Evolutionary conservation across 2,797 vertebrate genomes (phyloP).

Genomic region (Amblyraja radiata): DNA sequence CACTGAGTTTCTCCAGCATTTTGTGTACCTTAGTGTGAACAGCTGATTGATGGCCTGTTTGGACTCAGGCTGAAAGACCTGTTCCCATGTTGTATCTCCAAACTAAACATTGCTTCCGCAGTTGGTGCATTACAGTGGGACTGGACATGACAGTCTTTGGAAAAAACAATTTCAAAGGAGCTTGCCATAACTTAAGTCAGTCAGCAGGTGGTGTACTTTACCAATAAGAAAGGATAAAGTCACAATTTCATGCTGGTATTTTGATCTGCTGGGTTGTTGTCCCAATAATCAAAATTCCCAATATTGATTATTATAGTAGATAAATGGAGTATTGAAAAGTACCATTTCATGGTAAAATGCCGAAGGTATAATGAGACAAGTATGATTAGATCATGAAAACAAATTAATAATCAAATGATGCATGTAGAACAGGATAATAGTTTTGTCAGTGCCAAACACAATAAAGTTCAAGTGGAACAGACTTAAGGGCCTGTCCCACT

Average conservation of each 20-base stretch:
- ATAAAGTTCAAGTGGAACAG: not conserved
- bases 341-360: not conserved
- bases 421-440: not conserved
- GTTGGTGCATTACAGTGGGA: too few species aligned
- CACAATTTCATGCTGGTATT: constrained; percentile 43
- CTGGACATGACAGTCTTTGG: not conserved
- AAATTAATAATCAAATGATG: not conserved
- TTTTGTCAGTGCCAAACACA: not conserved
- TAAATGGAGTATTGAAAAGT: not conserved
- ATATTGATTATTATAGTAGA: not conserved
- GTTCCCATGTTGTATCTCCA: too few species aligned
- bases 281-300: not conserved
- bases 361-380: not conserved
- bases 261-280: constrained; percentile 30
- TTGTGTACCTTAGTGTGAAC: too few species aligned
- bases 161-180: not conserved
- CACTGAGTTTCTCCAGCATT: too few species aligned
- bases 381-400: not conserved
- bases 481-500: not conserved
- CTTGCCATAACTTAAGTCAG: not conserved
- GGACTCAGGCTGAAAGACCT: too few species aligned
- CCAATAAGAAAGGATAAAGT: not conserved
- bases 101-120: too few species aligned
- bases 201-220: not conserved
- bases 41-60: too few species aligned